Base-by-base conservation (phyloP, 2,797 vertebrate species). In the Erpetoichthys calabaricus region DNA sequence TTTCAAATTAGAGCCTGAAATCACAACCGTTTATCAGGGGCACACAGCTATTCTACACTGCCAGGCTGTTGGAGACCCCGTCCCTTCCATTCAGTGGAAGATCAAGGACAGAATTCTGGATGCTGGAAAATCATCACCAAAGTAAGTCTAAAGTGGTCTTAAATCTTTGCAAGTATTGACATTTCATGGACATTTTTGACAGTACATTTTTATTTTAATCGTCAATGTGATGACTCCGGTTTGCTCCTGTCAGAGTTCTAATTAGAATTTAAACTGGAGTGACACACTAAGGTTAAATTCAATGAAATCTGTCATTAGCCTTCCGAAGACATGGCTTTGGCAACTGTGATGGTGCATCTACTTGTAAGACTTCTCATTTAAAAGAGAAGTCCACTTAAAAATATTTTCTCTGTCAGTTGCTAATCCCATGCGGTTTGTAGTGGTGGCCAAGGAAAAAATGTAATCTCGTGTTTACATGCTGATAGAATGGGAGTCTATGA, bases 11-110 rank as follows among this genome's bases (percentile, higher is more conserved):
- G 86, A 89, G 54, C 96, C 96, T 0, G 91, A 97, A 69, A 87
- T 87, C 56, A 95, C 86, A 0, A 97, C 94, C 0, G 94, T 99
- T 65, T 99, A 99, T 73, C 92, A 92, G 68, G 96, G 94, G 3
- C 88, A 98, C 77, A 91, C 88, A 0, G 94, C 96, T 45, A 75
- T 94, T 66, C 84, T 99, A 67, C 92, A 92, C 75, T 99, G 96
- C 59, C 94, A 98, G 85, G 94, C 90, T 47, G 83, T 81, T 2
- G 92, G 93, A 0, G 89, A 97, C 70, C 96, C 96, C 0, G 62
- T 83, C 56, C 96, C 96, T 0, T 87, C 88, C 63, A 88, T 98
- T 68, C 92, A 98, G 65, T 98, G 96, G 96, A 92, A 90, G 62
- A 83, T 90, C 62, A 97, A 92, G 68, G 92, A 97, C 70, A 90